Evolutionary conservation across 2,888 invertebrate species (phyloP).

Genomic region (Drepana falcataria): DNA sequence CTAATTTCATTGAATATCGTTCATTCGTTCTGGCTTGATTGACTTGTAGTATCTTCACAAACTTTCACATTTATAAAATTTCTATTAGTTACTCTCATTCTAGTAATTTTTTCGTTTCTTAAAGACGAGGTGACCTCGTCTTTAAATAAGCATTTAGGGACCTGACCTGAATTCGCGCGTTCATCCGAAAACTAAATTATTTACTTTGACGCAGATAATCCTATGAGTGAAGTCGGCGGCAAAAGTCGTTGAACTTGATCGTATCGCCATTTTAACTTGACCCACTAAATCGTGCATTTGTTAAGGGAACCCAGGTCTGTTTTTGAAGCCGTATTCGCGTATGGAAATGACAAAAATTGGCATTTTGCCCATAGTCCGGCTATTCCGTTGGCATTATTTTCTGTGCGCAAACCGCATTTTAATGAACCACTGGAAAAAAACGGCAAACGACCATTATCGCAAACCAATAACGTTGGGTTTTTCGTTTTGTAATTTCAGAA

Average conservation of each 20-base stretch:
- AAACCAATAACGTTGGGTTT: neutral
- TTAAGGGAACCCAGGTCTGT: slow-evolving; percentile 22
- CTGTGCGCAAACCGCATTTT: slow-evolving; percentile 60
- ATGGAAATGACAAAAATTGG: slow-evolving; percentile 60
- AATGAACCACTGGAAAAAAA: slow-evolving; percentile 43
- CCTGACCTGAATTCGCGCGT: too few relatives aligned
- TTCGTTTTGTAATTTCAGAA: neutral
- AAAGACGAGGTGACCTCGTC: too few relatives aligned
- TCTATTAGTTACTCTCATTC: too few relatives aligned
- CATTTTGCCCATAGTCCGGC: slow-evolving; percentile 44
- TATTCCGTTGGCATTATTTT: slow-evolving; percentile 55
- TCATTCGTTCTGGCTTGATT: too few relatives aligned
- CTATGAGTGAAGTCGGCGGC: slow-evolving; percentile 14
- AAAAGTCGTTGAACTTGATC: slow-evolving; percentile 37
- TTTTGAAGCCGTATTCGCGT: slow-evolving; percentile 17
- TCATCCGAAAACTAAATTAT: neutral
- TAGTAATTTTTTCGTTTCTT: too few relatives aligned
- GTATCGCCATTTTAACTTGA: slow-evolving; percentile 24
- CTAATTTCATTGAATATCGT: too few relatives aligned
- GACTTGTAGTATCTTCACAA: too few relatives aligned
- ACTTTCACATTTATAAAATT: too few relatives aligned
- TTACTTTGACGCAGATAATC: slow-evolving; percentile 6
- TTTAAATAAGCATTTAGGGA: too few relatives aligned
- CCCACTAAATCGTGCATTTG: slow-evolving; percentile 10
- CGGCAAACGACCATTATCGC: slow-evolving; percentile 1